Evolutionary conservation across 1,140 invertebrate species (phyloP), one percentile per base, ranked within the genome.

Genomic region (Drosophila carrolli): DNA sequence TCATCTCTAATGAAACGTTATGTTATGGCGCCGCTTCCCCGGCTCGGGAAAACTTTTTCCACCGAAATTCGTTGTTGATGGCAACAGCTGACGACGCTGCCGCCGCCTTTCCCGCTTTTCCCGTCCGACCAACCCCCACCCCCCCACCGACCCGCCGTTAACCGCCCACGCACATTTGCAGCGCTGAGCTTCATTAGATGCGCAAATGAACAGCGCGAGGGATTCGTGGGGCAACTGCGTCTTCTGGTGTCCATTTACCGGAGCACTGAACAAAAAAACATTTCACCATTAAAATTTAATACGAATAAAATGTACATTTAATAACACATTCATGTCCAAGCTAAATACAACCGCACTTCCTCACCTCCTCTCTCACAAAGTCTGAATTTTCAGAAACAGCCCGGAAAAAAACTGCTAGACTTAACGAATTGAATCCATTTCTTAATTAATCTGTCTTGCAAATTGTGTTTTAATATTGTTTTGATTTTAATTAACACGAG

Each of bases 1-100:
- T 85, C 83, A 85, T 82, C 75, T 85, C 82, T 85, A 85, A 85
- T 85, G 82, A 78, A 85, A 86, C 78, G 82, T 86, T 86, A 82
- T 82, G 83, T 82, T 86, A 78, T 81, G 51, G 71, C 58, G 37
- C 57, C 47, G 46, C 50, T 27, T 48, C 6, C 44, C 16, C n/a
- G 10, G 61, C 54, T 47, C 58, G 72, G 70, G 29, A 62, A 85
- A 75, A 84, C 56, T 84, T 84, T 84, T 84, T 65, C 71, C 62
- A 48, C 59, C 78, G 43, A 79, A 61, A 66, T 66, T 47, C 55
- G 55, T 47, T 61, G 62, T 57, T 56, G 72, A 51, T 35, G 65
- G 63, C 53, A 59, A 68, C 62, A 50, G 60, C 54, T 50, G 61
- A 47, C 47, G 66, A 19, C 65, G 61, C 10, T 27, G 38, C 50